Base-by-base conservation (phyloP, 2,888 invertebrate genomes). In the Leucophenga maculata region DNA sequence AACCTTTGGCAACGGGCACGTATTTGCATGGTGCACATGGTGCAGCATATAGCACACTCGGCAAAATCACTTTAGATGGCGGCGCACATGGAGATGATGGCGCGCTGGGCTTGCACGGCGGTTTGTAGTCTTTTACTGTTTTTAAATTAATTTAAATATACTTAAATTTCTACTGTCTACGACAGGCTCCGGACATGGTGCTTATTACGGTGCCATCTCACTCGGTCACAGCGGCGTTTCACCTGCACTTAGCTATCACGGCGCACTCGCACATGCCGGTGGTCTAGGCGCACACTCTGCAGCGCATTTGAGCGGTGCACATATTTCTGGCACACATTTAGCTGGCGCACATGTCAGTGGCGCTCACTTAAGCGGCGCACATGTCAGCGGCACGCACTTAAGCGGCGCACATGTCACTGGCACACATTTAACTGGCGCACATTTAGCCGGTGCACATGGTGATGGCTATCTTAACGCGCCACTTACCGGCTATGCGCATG, bases 141-240 rank as follows among this genome's bases (percentile, higher is more conserved):
- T 39, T 39, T 39, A 11, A 39, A 39, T 6, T 39, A 39, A 11
- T 39, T 6, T 22, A 76, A 77, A 64, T 52, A 59, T 3, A 57
- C 11, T 75, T 18, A 73, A 72, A 1, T n/a, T 4, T 26, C 26
- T 26, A 26, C 26, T 26, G 2, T 26, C n/a, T n/a, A n/a, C n/a
- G 1, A 39, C 11, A 39, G 39, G 9, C 39, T 11, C 39, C 8
- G 39, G 39, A 39, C 72, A 65, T 62, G 82, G 73, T 50, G 69
- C 75, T 22, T 84, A 83, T 69, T 86, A 84, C 54, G 87, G 86
- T 20, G 83, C 87, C 16, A 83, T 85, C 52, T 79, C 85, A 2
- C 77, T 87, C 48, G 83, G 84, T 13, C 83, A 85, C 39, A 71
- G 26, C 1, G 80, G 76, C 0, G 75, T 79, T 8, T 84, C 86